These are phyloP conservation scores for Pogonomyrmex californicus DNA, from an alignment of 1,140 invertebrate species.

Conservation along the genomic window DNA sequence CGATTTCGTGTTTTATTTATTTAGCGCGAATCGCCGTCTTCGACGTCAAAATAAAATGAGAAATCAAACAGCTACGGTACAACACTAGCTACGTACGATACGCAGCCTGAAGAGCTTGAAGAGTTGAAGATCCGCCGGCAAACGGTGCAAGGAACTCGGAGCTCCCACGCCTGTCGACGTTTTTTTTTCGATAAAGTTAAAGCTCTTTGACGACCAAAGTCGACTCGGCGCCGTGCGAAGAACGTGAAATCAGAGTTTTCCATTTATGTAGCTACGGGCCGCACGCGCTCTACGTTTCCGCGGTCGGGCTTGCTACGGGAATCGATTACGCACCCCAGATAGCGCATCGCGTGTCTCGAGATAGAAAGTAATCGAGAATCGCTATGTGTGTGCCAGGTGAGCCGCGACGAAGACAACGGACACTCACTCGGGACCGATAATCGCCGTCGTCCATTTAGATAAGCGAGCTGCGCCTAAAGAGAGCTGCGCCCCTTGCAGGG, in stretches of 20 bases:
- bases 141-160: not conserved
- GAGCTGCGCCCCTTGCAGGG: not conserved
- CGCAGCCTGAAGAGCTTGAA: not conserved
- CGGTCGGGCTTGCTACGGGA: not conserved
- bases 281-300: slow-evolving; percentile 6
- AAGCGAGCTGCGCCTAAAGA: slow-evolving; percentile 25
- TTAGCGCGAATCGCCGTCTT: not conserved
- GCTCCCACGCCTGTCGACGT: not conserved
- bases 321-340: slow-evolving; percentile 19
- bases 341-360: not conserved
- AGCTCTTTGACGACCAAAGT: slow-evolving; percentile 2
- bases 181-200: slow-evolving; percentile 1
- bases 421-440: slow-evolving; percentile 3
- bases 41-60: slow-evolving; percentile 39
- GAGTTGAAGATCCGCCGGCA: slow-evolving; percentile 31
- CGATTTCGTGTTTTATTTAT: slow-evolving; percentile 15
- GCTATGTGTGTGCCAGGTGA: slow-evolving; percentile 14
- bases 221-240: not conserved
- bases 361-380: slow-evolving; percentile 17
- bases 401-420: slow-evolving; percentile 34
- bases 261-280: not conserved
- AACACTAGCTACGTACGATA: not conserved
- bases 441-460: slow-evolving; percentile 45
- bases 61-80: not conserved
- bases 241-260: not conserved